phyloP scores from a whole-genome alignment of 1,140 invertebrate species.

The Sitobion miscanthi region DNA sequence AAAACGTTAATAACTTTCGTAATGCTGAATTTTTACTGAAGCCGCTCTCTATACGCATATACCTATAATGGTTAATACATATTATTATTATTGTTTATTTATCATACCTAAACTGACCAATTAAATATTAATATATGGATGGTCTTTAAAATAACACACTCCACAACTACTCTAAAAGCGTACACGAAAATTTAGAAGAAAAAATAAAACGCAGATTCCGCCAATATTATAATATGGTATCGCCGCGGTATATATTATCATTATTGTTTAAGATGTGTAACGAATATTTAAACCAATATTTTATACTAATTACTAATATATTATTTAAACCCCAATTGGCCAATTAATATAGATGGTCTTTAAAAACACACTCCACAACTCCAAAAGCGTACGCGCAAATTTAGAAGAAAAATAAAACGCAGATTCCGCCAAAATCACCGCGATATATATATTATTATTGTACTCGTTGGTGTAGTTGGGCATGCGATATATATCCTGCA shows the following conservation, averaged over 20 bases:
- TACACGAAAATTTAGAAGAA: neutral
- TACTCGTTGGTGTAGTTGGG: neutral
- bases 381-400: neutral
- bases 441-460: neutral
- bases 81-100: neutral
- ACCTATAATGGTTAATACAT: too few species aligned
- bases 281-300: neutral
- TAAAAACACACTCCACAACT: neutral
- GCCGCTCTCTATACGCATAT: neutral
- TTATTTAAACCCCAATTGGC: neutral
- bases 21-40: neutral
- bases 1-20: neutral
- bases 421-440: neutral
- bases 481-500: neutral
- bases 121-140: neutral
- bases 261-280: neutral
- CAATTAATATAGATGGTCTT: neutral
- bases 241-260: neutral
- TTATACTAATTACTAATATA: neutral
- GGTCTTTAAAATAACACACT: neutral
- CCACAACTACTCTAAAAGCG: too few species aligned
- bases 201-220: neutral
- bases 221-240: neutral
- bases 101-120: neutral
- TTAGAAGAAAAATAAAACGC: neutral